Evolutionary conservation across 1,140 invertebrate genomes (phyloP).

Genomic region (Sminthurides bifidus): DNA sequence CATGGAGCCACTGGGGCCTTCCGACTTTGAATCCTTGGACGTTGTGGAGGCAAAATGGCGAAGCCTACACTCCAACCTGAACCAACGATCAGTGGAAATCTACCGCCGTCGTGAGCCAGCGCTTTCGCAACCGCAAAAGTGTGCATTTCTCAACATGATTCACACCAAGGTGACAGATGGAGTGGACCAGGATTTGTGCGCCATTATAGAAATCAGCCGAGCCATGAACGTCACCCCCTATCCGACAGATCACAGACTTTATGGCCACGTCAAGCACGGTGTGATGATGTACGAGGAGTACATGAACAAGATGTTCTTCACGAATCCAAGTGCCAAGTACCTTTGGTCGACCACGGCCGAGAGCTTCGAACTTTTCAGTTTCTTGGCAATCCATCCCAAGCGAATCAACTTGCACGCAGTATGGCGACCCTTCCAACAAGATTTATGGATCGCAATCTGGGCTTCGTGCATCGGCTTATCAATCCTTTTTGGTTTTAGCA

Average conservation of each 20-base stretch:
- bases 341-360: neutral
- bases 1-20: too few relatives aligned
- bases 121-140: too few relatives aligned
- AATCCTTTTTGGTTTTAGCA: neutral
- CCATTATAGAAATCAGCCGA: neutral
- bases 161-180: too few relatives aligned
- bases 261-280: neutral
- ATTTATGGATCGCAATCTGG: neutral
- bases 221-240: slow-evolving; percentile 1
- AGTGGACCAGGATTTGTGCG: neutral
- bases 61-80: too few relatives aligned
- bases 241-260: neutral
- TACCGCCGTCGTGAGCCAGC: too few relatives aligned
- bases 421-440: neutral
- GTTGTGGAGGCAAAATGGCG: too few relatives aligned
- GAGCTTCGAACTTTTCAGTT: slow-evolving; percentile 3
- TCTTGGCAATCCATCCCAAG: neutral
- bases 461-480: neutral
- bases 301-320: neutral
- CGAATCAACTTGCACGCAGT: neutral
- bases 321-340: neutral
- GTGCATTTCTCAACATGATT: too few relatives aligned
- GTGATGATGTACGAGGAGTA: neutral
- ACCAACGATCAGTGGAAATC: too few relatives aligned
- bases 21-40: too few relatives aligned